Percentiles rank a stretch among this genome's conserved stretches.
Evolutionary conservation across 2,113 vertebrate genomes (phyloP).

Genomic region (Chionis minor): DNA sequence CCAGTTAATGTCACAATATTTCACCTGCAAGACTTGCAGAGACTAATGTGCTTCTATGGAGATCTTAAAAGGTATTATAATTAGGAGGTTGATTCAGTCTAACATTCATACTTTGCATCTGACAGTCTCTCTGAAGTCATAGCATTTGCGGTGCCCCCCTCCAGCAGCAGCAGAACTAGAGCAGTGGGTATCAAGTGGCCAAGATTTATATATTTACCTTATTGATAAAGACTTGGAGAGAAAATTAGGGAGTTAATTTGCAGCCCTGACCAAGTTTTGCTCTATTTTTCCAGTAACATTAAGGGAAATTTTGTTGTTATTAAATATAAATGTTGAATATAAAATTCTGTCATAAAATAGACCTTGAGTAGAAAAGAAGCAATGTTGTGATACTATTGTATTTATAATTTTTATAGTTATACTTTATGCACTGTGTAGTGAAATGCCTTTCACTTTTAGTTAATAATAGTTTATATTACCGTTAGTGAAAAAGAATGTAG

Average conservation of each 20-base stretch:
- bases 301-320: background rate
- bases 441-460: background rate
- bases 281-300: background rate
- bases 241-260: background rate
- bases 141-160: background rate
- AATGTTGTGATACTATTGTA: background rate
- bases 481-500: background rate
- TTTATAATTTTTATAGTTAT: background rate
- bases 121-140: background rate
- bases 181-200: background rate
- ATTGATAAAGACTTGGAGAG: background rate
- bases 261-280: background rate
- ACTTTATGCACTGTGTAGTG: background rate
- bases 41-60: background rate
- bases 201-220: background rate
- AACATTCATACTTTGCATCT: background rate
- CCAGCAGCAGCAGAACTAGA: background rate
- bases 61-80: constrained; percentile 15
- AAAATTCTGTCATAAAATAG: background rate
- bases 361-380: background rate
- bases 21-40: constrained; percentile 1
- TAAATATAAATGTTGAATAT: background rate
- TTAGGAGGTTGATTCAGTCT: background rate
- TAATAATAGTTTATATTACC: background rate
- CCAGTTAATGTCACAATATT: constrained; percentile 59